Base-by-base conservation (phyloP, 2,797 vertebrate species). In the Spea hammondii region DNA sequence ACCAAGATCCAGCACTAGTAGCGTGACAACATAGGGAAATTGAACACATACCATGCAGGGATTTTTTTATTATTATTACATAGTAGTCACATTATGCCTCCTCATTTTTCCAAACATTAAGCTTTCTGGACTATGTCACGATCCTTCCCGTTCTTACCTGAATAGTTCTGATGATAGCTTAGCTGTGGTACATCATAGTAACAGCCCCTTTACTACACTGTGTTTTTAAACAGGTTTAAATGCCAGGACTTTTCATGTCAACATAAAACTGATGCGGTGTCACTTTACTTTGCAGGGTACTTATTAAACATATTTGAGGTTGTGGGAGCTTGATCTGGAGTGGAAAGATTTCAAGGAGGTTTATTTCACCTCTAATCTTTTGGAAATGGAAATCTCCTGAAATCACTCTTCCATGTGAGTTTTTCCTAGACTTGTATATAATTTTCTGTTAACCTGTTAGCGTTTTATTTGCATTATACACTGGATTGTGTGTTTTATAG, bases 221-320 rank as follows among this genome's bases (percentile, higher is more conserved):
- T 17, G 59, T 62, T 62, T 62, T 17, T 6, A n/a, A 6, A 17
- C n/a, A 17, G 59, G 12, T 17, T 62, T 17, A 32, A 62, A 32
- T 5, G 14, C 59, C n/a, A 17, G 6, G 12, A 62, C 9, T 32
- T 62, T 62, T 62, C 59, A 62, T 17, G n/a, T 62, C 14, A 62
- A 62, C 59, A 62, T 62, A 6, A 62, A 17, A 13, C 10, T n/a
- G 13, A 59, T 17, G 11, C 62, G 44, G 64, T 65, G 64, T 65
- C 32, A 46, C 12, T 65, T 65, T 45, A 10, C 64, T 65, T 65
- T 45, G 64, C 44, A 46, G 64, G 64, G 64, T 65, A 65, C 10
- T 46, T 65, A 62, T 47, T 65, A 65, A 65, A 65, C 64, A 65
- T 65, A 65, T 65, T 65, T 65, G 64, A 65, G 64, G 64, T 65